Evolutionary conservation across 2,113 vertebrate species (phyloP).

Genomic region (human): GRCh38 chr6:71405001-71405500

Average conservation of each 20-base stretch:
- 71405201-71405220: not conserved
- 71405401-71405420: constrained; percentile 50
- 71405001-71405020: constrained; percentile 72
- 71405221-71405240: not conserved
- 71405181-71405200: constrained; percentile 38
- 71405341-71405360: not conserved
- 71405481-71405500: constrained; percentile 51
- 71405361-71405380: constrained; percentile 52
- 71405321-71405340: constrained; percentile 15
- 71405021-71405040: constrained; percentile 61
- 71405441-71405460: constrained; percentile 23
- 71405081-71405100: constrained; percentile 64
- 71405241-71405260: too few species aligned
- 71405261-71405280: not conserved
- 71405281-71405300: not conserved
- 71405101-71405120: constrained; percentile 33
- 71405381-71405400: constrained; percentile 51
- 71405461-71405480: constrained; percentile 62
- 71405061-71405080: constrained; percentile 24
- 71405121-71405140: constrained; percentile 12
- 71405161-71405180: constrained; percentile 15
- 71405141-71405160: constrained; percentile 53
- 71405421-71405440: constrained; percentile 58
- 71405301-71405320: too few species aligned
- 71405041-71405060: not conserved